Evolutionary conservation across 2,888 invertebrate species (phyloP), one percentile per base, ranked within the genome.

Genomic region (Erynnis tages): DNA sequence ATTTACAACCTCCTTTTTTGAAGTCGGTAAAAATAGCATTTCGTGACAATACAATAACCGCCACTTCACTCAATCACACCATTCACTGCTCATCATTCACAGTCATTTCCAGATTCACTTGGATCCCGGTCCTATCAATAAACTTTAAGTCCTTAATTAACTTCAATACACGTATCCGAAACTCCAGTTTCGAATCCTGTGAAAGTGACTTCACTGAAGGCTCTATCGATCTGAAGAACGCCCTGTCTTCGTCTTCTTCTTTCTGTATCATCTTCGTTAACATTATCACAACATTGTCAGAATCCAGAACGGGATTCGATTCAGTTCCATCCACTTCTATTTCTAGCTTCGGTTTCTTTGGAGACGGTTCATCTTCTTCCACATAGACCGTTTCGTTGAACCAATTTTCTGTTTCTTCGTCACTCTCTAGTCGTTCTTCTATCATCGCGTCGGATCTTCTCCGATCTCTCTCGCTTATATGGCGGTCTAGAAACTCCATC

Each of bases 211-310:
- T 82, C 1, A 85, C 82, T 0, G 71, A 54, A 0, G 83, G 82
- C 1, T 72, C 71, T 32, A 85, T 74, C 0, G 83, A 82, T 23
- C 71, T 79, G 46, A 85, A 85, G 62, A 84, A 85, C 0, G 82
- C 73, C 34, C 77, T 71, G 30, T 84, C 83, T 40, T 83, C 83
- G 17, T 85, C 84, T 3, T 82, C 79, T 45, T 85, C 84, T 23
- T 67, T 76, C n/a, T 75, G 70, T 29, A 83, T 69, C 21, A 84
- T 55, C 48, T 66, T 76, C 5, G 74, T 70, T 10, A 83, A 67
- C 2, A 81, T 61, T 0, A 69, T 53, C 0, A 77, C 65, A 6
- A 81, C 61, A 29, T 61, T 73, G 10, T 65, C 61, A 3, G 45
- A 44, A 2, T 60, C 56, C 2, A 45, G 16, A 10, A 30, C 16